Conservation (phyloP, 2,888 invertebrate genomes). For the Epinotia brunnichana region DNA sequence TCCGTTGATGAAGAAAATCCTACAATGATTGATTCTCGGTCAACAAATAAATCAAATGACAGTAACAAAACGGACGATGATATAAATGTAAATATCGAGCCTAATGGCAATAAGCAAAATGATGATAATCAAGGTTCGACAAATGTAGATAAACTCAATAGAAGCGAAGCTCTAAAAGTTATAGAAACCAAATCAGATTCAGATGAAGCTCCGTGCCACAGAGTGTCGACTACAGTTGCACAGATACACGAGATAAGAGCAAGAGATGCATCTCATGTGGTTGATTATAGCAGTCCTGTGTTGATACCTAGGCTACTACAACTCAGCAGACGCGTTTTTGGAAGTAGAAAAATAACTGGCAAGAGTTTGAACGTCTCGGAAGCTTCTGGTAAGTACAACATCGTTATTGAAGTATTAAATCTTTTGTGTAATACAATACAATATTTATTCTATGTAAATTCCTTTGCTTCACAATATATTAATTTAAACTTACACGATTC, state of each 20-base stretch:
- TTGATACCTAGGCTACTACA: constrained; percentile 10
- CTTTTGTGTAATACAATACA: too few species aligned
- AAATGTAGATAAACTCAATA: neutral
- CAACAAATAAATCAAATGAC: neutral
- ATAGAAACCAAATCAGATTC: constrained; percentile 17
- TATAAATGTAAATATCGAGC: neutral
- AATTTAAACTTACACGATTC: too few species aligned
- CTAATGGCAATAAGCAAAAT: neutral
- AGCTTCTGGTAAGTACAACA: neutral
- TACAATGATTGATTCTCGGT: neutral
- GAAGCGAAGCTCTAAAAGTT: neutral
- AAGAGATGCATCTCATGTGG: neutral
- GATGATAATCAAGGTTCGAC: neutral
- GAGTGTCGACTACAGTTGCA: constrained; percentile 13
- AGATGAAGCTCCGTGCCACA: constrained; percentile 15
- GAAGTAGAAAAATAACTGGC: neutral
- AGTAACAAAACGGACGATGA: neutral
- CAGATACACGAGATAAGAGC: constrained; percentile 9
- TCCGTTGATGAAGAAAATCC: neutral
- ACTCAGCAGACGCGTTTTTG: constrained; percentile 18
- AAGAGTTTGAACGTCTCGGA: neutral
- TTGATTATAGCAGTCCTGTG: constrained; percentile 28
- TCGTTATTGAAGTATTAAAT: neutral
- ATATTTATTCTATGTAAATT: too few species aligned
- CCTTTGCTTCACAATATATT: too few species aligned